A percentile compares a stretch with the other conserved stretches of the same genome.
Evolutionary conservation across 2,797 vertebrate species (phyloP).

Genomic region (Sus cebifrons): DNA sequence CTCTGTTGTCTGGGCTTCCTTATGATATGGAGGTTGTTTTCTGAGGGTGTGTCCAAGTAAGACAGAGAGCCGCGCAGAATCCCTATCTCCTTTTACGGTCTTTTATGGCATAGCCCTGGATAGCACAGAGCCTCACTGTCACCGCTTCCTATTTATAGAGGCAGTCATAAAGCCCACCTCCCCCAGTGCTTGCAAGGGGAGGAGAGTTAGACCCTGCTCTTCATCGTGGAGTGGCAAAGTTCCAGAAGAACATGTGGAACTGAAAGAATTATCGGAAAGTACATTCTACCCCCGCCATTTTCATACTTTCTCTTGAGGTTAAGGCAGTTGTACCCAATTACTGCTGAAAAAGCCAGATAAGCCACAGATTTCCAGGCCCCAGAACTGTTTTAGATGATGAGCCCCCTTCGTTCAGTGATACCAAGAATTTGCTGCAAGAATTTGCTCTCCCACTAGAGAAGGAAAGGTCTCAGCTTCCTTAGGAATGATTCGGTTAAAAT

Average conservation of each 20-base stretch:
- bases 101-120: neutral
- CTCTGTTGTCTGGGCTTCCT: neutral
- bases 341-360: neutral
- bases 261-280: neutral
- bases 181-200: neutral
- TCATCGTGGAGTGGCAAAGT: neutral
- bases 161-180: neutral
- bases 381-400: neutral
- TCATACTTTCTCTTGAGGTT: neutral
- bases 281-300: neutral
- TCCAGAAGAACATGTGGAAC: neutral
- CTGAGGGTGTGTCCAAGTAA: neutral
- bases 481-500: conserved; percentile 24
- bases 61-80: neutral
- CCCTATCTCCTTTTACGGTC: neutral
- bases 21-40: neutral
- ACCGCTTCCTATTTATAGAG: neutral
- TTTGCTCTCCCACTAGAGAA: neutral
- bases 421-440: neutral
- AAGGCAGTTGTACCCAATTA: neutral
- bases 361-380: neutral
- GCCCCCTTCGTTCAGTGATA: neutral
- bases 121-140: neutral
- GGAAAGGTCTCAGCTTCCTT: neutral
- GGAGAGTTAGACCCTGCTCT: neutral